Conservation (phyloP, 2,797 vertebrate species). For the Botia almorhae region DNA sequence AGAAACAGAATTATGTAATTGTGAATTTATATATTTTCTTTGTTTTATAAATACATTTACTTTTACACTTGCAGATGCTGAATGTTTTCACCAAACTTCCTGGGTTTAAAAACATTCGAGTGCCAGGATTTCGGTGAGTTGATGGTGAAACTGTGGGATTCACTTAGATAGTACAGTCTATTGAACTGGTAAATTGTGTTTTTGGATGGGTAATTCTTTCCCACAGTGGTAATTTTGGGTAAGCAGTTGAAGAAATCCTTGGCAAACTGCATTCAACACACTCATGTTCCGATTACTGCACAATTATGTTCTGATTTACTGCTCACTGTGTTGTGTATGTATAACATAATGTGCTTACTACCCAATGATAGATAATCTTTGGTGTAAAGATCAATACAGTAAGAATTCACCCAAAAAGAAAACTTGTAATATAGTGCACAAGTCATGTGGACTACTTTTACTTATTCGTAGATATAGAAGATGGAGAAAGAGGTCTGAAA, state of each 20-base stretch:
- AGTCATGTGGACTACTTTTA: too few species aligned
- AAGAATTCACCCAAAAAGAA: not conserved
- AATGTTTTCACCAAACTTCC: constrained; percentile 89
- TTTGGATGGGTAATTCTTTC: constrained; percentile 46
- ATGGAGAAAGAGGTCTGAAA: too few species aligned
- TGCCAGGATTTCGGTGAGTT: constrained; percentile 91
- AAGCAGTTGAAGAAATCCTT: constrained; percentile 34
- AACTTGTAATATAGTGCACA: too few species aligned
- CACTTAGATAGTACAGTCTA: constrained; percentile 39
- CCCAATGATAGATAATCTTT: not conserved
- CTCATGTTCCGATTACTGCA: constrained; percentile 23
- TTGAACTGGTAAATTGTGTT: constrained; percentile 59
- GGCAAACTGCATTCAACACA: constrained; percentile 20
- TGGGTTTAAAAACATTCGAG: constrained; percentile 90
- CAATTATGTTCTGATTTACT: not conserved
- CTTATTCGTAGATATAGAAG: too few species aligned
- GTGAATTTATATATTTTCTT: not conserved
- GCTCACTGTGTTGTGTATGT: not conserved
- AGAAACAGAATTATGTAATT: not conserved
- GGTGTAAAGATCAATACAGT: not conserved
- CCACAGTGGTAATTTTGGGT: constrained; percentile 15
- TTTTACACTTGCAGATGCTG: constrained; percentile 80
- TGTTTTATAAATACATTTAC: constrained; percentile 6
- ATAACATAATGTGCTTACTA: not conserved
- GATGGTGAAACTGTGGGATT: constrained; percentile 42